A percentile compares a stretch with the other conserved stretches of the same genome.
phyloP scores from a whole-genome alignment of 92 coral and sea anemone species.

The Porites divaricata region DNA sequence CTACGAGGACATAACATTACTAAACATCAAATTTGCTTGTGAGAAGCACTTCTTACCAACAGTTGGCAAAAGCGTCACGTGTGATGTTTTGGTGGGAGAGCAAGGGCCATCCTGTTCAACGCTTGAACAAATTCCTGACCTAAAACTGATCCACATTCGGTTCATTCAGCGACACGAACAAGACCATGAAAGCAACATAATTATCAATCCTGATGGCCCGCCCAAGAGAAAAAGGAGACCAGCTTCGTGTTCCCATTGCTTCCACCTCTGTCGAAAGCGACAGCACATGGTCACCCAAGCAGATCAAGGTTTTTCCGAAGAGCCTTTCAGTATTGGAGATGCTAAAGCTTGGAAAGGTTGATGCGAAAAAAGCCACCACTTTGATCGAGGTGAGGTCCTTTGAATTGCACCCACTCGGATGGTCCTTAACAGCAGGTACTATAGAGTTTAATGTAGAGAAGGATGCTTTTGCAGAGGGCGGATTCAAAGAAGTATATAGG shows the following conservation, averaged over 20 bases:
- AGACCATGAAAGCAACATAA: neutral
- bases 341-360: slow-evolving; percentile 54
- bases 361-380: slow-evolving; percentile 36
- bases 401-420: slow-evolving; percentile 41
- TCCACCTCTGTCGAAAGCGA: neutral
- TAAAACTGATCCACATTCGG: slow-evolving; percentile 21
- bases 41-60: slow-evolving; percentile 37
- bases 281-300: slow-evolving; percentile 14
- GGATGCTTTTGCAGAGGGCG: slow-evolving; percentile 49
- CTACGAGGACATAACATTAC: slow-evolving; percentile 26
- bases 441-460: slow-evolving; percentile 47
- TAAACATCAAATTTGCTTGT: slow-evolving; percentile 38
- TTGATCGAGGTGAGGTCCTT: slow-evolving; percentile 45
- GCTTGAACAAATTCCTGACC: slow-evolving; percentile 34
- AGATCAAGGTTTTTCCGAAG: slow-evolving; percentile 39
- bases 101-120: slow-evolving; percentile 52
- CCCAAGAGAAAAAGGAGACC: neutral
- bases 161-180: slow-evolving; percentile 7
- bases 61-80: slow-evolving; percentile 36
- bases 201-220: neutral
- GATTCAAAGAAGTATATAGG: slow-evolving; percentile 38
- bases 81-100: slow-evolving; percentile 39
- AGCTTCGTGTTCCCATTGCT: slow-evolving; percentile 9
- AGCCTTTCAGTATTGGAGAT: slow-evolving; percentile 61
- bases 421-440: slow-evolving; percentile 34